phyloP scores from a whole-genome alignment of 2,113 vertebrate species.

The Grus americana region DNA sequence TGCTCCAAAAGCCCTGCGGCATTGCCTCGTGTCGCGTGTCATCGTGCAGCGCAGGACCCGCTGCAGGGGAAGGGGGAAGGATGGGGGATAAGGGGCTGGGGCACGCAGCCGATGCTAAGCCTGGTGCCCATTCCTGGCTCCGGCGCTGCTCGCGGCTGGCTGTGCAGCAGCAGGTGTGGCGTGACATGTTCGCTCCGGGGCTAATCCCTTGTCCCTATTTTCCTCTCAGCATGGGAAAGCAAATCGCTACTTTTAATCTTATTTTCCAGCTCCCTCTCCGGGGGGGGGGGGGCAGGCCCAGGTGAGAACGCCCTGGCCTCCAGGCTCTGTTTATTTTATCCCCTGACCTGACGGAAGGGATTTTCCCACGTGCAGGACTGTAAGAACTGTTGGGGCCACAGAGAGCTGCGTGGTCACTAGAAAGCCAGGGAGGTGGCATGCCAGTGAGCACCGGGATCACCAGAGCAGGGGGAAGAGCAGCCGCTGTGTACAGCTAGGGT shows the following conservation, averaged over 20 bases:
- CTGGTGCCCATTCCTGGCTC: background rate
- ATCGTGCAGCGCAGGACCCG: fast-evolving
- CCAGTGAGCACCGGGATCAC: fast-evolving
- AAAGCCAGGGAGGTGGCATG: fast-evolving
- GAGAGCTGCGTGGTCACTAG: background rate
- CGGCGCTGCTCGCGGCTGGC: background rate
- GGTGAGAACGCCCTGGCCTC: background rate
- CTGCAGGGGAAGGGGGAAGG: background rate
- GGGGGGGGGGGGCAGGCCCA: background rate
- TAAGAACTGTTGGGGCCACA: fast-evolving
- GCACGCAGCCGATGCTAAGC: background rate
- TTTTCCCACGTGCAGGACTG: background rate
- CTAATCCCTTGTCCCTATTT: slow-evolving; percentile 54
- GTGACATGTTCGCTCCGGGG: background rate
- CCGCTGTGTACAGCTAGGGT: background rate
- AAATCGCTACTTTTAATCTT: slow-evolving; percentile 29
- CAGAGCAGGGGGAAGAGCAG: background rate
- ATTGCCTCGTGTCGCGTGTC: fast-evolving
- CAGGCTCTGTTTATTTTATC: background rate
- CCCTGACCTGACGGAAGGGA: background rate
- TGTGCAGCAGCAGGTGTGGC: background rate
- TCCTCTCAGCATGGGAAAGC: slow-evolving; percentile 37
- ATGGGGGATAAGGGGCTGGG: background rate
- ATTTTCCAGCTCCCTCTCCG: slow-evolving; percentile 2
- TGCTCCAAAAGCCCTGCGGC: background rate